Evolutionary conservation across 2,797 vertebrate genomes (phyloP).

Genomic region (Silurus lanzhouensis): DNA sequence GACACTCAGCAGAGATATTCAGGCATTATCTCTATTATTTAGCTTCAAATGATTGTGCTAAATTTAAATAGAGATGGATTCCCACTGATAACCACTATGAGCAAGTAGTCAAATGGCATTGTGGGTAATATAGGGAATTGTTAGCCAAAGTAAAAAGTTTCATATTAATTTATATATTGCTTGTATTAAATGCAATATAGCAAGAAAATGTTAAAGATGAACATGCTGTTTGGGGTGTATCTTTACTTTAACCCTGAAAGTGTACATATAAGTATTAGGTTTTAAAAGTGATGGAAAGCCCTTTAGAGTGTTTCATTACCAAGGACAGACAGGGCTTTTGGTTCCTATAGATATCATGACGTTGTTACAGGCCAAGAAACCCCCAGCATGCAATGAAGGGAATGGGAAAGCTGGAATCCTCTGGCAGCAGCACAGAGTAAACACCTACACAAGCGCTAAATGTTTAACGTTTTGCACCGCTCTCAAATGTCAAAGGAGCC

Average conservation of each 20-base stretch:
- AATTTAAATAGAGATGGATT: not conserved
- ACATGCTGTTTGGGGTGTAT: not conserved
- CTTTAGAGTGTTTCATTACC: not conserved
- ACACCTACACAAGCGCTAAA: conserved; percentile 56
- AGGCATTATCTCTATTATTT: not conserved
- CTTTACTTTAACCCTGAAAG: not conserved
- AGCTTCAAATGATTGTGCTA: not conserved
- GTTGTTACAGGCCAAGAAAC: conserved; percentile 31
- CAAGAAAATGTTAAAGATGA: not conserved
- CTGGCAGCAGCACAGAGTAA: conserved; percentile 30
- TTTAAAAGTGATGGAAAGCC: not conserved
- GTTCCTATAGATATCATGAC: not conserved
- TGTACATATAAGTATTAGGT: not conserved
- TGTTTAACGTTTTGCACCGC: conserved; percentile 47
- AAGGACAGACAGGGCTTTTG: conserved; percentile 4
- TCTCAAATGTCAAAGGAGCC: conserved; percentile 56
- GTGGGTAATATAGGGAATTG: not conserved
- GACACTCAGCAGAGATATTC: not conserved
- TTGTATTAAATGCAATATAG: not conserved
- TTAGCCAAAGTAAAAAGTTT: not conserved
- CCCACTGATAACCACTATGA: not conserved
- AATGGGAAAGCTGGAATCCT: conserved; percentile 15
- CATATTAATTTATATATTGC: not conserved
- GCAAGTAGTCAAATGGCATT: not conserved
- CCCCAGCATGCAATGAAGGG: conserved; percentile 20